Base-by-base conservation (phyloP, 1,140 invertebrate genomes). In the Bombus balteatus region DNA sequence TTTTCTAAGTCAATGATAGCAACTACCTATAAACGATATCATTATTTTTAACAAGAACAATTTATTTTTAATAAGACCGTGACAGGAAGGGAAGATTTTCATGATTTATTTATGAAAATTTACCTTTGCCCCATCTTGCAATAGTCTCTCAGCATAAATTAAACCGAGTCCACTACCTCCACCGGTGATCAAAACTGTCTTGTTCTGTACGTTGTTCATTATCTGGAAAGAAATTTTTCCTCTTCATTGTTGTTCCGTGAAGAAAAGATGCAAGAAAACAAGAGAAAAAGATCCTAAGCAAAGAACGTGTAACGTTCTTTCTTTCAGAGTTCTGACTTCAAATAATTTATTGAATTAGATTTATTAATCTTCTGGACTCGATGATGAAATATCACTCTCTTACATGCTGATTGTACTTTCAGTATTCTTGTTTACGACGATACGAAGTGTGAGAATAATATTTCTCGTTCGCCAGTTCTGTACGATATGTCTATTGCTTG, bases 101-200 rank as follows among this genome's bases (percentile, higher is more conserved):
- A 25, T 3, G 12, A 72, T 8, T 28, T 28, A 18, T 41, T 15
- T 28, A 10, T 9, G 3, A 41, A 81, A 73, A 76, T 59, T 34
- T 57, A 88, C 88, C 94, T 81, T 95, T 0, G 94, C 95, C 39
- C 94, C 94, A 57, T 95, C 91, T 41, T 92, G 91, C 15, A 96
- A 83, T 1, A 96, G 82, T 66, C 94, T 93, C 75, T 95, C 90
- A 41, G 92, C 92, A 74, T 94, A 95, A 1, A 92, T 93, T 72
- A 93, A 93, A 34, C 96, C 96, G 13, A 96, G 90, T 6, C 95
- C 96, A 13, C 90, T 89, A 4, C 95, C 95, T 10, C 93, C 96
- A 10, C 96, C 96, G 10, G 95, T 95, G 32, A 96, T 90, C 34
- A 96, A 89, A 6, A 92, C 95, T 57, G 95, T 94, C 87, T 96